A percentile compares a stretch with the other conserved stretches of the same genome.
phyloP scores from a whole-genome alignment of 2,113 vertebrate genomes.

The Uria aalge region DNA sequence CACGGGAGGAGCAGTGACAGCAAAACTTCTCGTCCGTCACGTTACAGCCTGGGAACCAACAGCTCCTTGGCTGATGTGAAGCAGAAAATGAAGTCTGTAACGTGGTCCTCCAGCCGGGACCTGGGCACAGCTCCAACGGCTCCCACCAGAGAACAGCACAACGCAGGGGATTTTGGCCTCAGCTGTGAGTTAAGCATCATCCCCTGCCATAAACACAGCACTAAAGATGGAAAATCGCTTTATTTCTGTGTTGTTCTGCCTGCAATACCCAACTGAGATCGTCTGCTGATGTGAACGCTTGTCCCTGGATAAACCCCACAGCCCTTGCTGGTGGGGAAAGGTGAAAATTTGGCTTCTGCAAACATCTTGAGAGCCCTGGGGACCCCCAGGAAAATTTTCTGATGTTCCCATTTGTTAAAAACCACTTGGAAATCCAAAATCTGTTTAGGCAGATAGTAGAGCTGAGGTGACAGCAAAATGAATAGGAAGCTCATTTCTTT shows the following conservation, averaged over 20 bases:
- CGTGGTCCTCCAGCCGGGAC: not conserved
- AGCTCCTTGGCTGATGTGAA: not conserved
- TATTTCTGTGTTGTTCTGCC: not conserved
- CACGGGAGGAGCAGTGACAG: not conserved
- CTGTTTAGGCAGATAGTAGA: not conserved
- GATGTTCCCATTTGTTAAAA: not conserved
- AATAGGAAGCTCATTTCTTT: constrained; percentile 47
- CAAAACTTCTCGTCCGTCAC: not conserved
- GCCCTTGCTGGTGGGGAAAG: not conserved
- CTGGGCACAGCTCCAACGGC: not conserved
- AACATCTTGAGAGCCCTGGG: not conserved
- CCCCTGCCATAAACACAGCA: not conserved
- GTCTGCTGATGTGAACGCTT: not conserved
- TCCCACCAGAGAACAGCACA: not conserved
- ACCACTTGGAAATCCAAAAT: constrained; percentile 2
- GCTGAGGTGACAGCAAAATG: not conserved
- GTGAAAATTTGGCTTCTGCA: not conserved
- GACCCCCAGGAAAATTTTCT: not conserved
- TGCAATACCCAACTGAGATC: not conserved
- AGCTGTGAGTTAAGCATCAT: not conserved
- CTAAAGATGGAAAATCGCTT: not conserved
- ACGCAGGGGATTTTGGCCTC: not conserved
- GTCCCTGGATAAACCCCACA: not conserved
- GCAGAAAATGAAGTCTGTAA: not conserved
- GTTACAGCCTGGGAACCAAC: not conserved